A percentile compares a stretch with the other conserved stretches of the same genome.
Conservation (phyloP, 2,888 invertebrate species). For the Ctena decussata region DNA sequence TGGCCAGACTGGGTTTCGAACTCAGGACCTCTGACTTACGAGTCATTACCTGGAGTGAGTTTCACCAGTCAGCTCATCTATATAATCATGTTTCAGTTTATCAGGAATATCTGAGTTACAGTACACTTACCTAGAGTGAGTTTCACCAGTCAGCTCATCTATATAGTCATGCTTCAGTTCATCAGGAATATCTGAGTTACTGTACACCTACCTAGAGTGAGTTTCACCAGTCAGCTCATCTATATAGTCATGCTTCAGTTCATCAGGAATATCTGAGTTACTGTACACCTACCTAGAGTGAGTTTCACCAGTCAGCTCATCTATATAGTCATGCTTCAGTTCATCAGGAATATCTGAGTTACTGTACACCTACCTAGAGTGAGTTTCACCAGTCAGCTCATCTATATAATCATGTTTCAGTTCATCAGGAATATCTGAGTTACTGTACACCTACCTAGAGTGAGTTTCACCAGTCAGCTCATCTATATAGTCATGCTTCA, state of each 20-base stretch:
- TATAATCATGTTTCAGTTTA: constrained; percentile 91
- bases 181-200: constrained; percentile 88
- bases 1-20: too few relatives aligned
- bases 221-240: constrained; percentile 89
- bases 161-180: constrained; percentile 92
- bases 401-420: constrained; percentile 92
- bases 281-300: constrained; percentile 71
- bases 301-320: constrained; percentile 89
- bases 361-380: constrained; percentile 70
- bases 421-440: constrained; percentile 89
- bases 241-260: constrained; percentile 91
- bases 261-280: constrained; percentile 89
- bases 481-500: constrained; percentile 92
- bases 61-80: constrained; percentile 90
- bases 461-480: constrained; percentile 88
- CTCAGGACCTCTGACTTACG: too few relatives aligned
- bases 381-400: constrained; percentile 88
- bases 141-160: constrained; percentile 89
- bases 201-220: constrained; percentile 71
- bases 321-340: constrained; percentile 91
- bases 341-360: constrained; percentile 89
- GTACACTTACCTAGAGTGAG: constrained; percentile 74
- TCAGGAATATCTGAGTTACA: constrained; percentile 88
- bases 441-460: constrained; percentile 81
- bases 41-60: constrained; percentile 80